A percentile compares a stretch with the other conserved stretches of the same genome.
phyloP scores from a whole-genome alignment of 2,113 vertebrate genomes.

The Rostratula benghalensis region DNA sequence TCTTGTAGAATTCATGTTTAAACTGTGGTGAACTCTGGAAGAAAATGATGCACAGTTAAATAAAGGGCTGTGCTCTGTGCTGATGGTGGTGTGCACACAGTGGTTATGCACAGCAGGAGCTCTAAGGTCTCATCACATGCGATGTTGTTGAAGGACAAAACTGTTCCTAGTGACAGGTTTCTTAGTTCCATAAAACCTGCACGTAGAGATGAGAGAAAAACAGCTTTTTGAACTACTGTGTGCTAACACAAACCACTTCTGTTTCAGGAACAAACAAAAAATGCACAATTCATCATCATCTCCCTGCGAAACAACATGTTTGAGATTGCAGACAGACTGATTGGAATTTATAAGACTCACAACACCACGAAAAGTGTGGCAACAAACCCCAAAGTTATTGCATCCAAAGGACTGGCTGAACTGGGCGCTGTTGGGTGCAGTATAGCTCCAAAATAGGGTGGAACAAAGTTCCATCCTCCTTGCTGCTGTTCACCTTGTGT shows the following conservation, averaged over 20 bases:
- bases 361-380: conserved; percentile 93
- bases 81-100: accelerated
- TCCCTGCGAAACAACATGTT: conserved; percentile 99
- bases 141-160: background rate
- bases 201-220: accelerated
- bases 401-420: conserved; percentile 76
- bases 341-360: conserved; percentile 95
- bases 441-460: background rate
- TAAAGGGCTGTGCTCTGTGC: too few species aligned
- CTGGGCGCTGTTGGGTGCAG: background rate
- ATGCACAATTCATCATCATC: conserved; percentile 98
- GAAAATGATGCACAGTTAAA: accelerated
- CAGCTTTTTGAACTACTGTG: background rate
- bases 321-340: conserved; percentile 93
- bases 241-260: background rate
- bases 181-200: background rate
- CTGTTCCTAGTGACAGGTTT: accelerated
- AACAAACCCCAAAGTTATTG: conserved; percentile 90
- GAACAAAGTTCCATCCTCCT: background rate
- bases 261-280: conserved; percentile 95
- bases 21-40: background rate
- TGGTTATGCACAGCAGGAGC: too few species aligned
- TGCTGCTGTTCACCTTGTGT: background rate
- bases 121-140: too few species aligned
- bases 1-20: background rate